Base-by-base conservation (phyloP, 2,113 vertebrate genomes). In the Neopipo cinnamomea region DNA sequence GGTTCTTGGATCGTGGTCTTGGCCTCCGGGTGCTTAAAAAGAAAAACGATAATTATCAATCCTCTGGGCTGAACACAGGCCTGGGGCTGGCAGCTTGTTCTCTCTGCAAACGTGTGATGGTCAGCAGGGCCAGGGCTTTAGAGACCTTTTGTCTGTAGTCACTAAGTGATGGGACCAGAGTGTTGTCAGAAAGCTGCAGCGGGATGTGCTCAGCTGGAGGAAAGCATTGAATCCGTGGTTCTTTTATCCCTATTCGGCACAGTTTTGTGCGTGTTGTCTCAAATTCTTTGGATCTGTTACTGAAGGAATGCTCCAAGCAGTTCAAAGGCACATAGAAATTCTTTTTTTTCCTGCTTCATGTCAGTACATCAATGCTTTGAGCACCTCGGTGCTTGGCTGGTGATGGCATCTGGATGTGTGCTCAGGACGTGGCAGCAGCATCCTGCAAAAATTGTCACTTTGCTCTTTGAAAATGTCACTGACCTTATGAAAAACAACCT, bases 211-310 rank as follows among this genome's bases (percentile, higher is more conserved):
- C 14, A 4, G 22, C 27, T 59, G 63, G 67, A 21, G 0, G 6
- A 88, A 80, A 88, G 42, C 68, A 75, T 17, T 74, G 72, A 90
- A 88, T 41, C 47, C 30, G 1, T 5, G 19, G 33, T n/a, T 10
- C 72, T 94, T 96, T 95, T 28, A 94, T 92, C 75, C 68, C 28
- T 49, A 14, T 81, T 92, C 85, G 84, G 47, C 67, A 28, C 27
- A 28, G 59, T 63, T 88, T 71, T 74, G 55, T 63, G 72, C 5
- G 1, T 44, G 61, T 71, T 88, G n/a, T 31, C 47, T 86, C 59
- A 33, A 30, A 0, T 15, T 17, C 82, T 91, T 90, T 90, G 79
- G 74, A 35, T 77, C n/a, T 74, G 11, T 52, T 86, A 78, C 82
- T 12, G 22, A 89, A 96, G n/a, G 20, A 94, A 42, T 0, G 8